phyloP scores from a whole-genome alignment of 2,888 invertebrate species.

The Scaptomyza parva region DNA sequence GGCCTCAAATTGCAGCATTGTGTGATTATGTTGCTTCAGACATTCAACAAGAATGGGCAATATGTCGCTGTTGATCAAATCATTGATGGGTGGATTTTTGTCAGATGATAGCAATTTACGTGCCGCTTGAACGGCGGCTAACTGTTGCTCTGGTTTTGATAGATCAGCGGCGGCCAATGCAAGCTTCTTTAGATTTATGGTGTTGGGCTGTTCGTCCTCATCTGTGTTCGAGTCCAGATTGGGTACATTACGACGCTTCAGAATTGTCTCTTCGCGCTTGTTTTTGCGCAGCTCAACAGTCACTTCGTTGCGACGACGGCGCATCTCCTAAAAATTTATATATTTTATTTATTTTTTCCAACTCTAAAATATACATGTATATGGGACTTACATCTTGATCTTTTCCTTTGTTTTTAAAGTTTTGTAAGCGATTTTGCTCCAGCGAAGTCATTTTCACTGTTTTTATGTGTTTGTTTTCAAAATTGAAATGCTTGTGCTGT shows the following conservation, averaged over 20 bases:
- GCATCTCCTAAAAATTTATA: slow-evolving; percentile 91
- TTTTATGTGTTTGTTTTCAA: slow-evolving; percentile 23
- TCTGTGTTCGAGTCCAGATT: slow-evolving; percentile 92
- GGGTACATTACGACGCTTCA: slow-evolving; percentile 98
- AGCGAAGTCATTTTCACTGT: slow-evolving; percentile 79
- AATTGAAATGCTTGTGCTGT: slow-evolving; percentile 27
- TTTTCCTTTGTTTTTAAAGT: slow-evolving; percentile 99
- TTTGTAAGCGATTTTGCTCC: slow-evolving; percentile 91
- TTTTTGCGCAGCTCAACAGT: slow-evolving; percentile 98
- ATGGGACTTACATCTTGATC: slow-evolving; percentile 96
- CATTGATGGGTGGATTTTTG: slow-evolving; percentile 99
- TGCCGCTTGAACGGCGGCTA: slow-evolving; percentile 96
- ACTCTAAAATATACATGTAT: too few relatives aligned
- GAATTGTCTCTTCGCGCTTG: slow-evolving; percentile 98
- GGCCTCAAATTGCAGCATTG: slow-evolving; percentile 97
- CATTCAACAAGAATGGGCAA: slow-evolving; percentile 97
- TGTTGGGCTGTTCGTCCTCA: slow-evolving; percentile 90
- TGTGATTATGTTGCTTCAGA: slow-evolving; percentile 93
- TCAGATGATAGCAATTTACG: slow-evolving; percentile 98
- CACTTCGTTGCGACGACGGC: slow-evolving; percentile 97
- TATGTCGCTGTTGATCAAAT: slow-evolving; percentile 96
- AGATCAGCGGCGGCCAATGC: slow-evolving; percentile 94
- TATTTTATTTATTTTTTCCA: not conserved
- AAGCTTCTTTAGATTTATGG: slow-evolving; percentile 91
- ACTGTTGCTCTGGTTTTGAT: slow-evolving; percentile 92